These are phyloP conservation scores for Heliconius nattereri DNA, from an alignment of 1,140 invertebrate species.

Conservation along the genomic window DNA sequence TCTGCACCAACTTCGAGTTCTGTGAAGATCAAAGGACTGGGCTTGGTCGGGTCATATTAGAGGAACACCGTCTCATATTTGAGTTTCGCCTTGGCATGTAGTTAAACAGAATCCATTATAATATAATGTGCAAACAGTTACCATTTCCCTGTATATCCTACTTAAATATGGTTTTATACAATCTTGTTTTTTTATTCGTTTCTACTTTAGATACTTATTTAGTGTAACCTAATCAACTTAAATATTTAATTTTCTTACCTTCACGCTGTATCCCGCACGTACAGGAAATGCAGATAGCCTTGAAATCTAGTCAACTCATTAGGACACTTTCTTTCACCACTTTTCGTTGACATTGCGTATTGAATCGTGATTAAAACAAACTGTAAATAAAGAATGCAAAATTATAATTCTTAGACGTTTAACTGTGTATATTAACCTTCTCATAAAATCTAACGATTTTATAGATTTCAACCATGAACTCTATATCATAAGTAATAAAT, in stretches of 20 bases:
- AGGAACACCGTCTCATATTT: conserved; percentile 7
- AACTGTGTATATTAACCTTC: no score
- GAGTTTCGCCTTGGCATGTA: not conserved
- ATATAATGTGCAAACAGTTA: conserved; percentile 25
- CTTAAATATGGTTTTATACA: not conserved
- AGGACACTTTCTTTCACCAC: no score
- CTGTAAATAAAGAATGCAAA: no score
- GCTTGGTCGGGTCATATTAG: conserved; percentile 29
- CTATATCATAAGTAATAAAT: conserved; percentile 37
- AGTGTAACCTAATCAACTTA: no score
- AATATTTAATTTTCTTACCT: no score
- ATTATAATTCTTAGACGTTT: no score
- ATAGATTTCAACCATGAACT: conserved; percentile 4
- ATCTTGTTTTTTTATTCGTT: not conserved
- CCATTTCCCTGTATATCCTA: conserved; percentile 17
- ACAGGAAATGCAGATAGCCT: no score
- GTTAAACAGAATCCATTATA: conserved; percentile 25
- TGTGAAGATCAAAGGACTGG: conserved; percentile 35
- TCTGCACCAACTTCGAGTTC: conserved; percentile 25
- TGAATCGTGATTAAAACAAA: no score
- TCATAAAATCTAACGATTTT: not conserved
- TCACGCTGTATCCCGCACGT: no score
- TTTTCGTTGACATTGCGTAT: no score
- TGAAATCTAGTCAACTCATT: no score
- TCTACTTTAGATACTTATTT: not conserved